Evolutionary conservation across 1,140 invertebrate species (phyloP).

Genomic region (Phymorhynchus buccinoides): DNA sequence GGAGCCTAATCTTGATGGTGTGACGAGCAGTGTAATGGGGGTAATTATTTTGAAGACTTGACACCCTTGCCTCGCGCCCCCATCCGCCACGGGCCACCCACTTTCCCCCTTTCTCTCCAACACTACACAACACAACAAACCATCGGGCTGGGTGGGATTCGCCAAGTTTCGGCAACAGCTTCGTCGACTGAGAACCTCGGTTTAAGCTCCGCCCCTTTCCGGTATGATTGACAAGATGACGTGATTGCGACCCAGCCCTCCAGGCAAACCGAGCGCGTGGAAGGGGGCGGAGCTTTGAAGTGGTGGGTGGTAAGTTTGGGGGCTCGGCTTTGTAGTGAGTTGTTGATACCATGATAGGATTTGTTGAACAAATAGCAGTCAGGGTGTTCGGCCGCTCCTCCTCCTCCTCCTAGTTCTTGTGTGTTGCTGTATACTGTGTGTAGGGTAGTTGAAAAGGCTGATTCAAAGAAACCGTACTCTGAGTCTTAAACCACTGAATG

Average conservation of each 20-base stretch:
- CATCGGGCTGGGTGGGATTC: neutral
- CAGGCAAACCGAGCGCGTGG: neutral
- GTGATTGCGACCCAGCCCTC: neutral
- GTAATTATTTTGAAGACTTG: constrained; percentile 12
- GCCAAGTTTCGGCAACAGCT: neutral
- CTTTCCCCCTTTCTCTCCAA: neutral
- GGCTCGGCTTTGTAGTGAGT: neutral
- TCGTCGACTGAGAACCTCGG: neutral
- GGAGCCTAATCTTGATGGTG: neutral
- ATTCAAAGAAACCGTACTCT: no score
- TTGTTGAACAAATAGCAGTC: constrained; percentile 1
- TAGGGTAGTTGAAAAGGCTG: no score
- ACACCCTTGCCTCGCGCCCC: neutral
- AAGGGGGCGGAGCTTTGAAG: neutral
- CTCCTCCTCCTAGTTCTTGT: no score
- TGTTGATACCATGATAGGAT: neutral
- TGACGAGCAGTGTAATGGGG: neutral
- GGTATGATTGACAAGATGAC: neutral
- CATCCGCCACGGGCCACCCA: neutral
- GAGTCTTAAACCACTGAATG: no score
- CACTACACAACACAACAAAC: neutral
- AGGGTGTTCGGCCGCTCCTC: no score
- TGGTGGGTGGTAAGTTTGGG: neutral
- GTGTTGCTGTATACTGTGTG: no score
- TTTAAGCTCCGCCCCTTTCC: neutral